phyloP scores from a whole-genome alignment of 2,888 invertebrate species.

The Girardia tigrina region DNA sequence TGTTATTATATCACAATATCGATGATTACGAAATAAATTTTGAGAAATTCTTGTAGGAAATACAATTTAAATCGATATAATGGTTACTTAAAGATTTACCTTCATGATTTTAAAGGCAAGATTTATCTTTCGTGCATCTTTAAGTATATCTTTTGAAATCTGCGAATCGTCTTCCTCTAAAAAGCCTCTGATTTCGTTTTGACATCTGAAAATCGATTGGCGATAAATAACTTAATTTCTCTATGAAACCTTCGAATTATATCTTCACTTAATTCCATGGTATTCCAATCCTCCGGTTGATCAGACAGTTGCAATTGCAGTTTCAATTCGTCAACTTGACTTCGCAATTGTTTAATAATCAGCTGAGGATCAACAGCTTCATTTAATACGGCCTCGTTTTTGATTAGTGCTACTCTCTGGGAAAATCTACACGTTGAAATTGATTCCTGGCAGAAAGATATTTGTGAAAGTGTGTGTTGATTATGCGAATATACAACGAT shows the following conservation, averaged over 20 bases:
- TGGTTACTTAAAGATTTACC: too few relatives aligned
- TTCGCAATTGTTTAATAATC: conserved; percentile 46
- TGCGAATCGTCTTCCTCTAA: too few relatives aligned
- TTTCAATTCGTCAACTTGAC: conserved; percentile 45
- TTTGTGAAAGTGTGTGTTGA: not conserved
- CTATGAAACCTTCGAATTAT: conserved; percentile 5
- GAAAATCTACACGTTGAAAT: conserved; percentile 52
- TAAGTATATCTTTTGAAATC: too few relatives aligned
- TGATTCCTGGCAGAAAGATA: conserved; percentile 43
- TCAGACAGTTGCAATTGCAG: conserved; percentile 47
- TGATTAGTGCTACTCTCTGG: conserved; percentile 51
- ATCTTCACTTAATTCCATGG: conserved; percentile 8
- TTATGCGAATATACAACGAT: not conserved
- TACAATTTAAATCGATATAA: too few relatives aligned
- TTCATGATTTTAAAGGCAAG: too few relatives aligned
- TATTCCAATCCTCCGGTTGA: conserved; percentile 37
- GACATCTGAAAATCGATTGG: too few relatives aligned
- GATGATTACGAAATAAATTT: too few relatives aligned
- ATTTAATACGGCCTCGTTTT: conserved; percentile 50
- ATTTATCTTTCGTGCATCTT: too few relatives aligned
- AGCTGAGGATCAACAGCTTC: conserved; percentile 50
- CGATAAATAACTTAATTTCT: too few relatives aligned
- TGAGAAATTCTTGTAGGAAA: too few relatives aligned
- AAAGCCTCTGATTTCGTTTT: too few relatives aligned
- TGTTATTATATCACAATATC: too few relatives aligned